Percentiles rank a stretch among this genome's conserved stretches.
Conservation (phyloP, 1,140 invertebrate species). For the Caerostris darwini region DNA sequence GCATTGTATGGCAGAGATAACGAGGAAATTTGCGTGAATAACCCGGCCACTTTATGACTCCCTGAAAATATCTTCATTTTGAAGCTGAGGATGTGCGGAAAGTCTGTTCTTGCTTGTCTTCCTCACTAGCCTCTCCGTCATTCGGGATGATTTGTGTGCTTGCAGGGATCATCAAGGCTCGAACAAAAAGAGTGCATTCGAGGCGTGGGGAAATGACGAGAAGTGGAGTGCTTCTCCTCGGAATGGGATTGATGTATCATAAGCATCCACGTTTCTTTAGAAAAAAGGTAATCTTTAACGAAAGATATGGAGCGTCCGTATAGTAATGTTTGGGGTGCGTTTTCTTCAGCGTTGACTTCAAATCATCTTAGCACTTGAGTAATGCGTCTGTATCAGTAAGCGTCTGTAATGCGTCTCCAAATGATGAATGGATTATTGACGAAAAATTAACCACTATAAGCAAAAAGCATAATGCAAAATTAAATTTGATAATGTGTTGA, state of each 20-base stretch:
- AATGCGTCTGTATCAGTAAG: too few relatives aligned
- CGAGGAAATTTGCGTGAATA: constrained; percentile 26
- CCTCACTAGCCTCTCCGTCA: background rate
- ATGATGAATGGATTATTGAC: background rate
- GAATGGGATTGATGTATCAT: too few relatives aligned
- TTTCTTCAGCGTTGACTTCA: too few relatives aligned
- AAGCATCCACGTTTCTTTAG: background rate
- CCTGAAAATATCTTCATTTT: constrained; percentile 5
- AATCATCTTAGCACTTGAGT: background rate
- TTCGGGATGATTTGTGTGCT: constrained; percentile 48
- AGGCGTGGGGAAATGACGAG: background rate
- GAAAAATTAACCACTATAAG: too few relatives aligned
- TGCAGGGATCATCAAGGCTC: background rate
- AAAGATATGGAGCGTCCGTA: background rate
- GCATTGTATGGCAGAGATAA: background rate
- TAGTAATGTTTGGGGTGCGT: background rate
- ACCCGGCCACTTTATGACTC: constrained; percentile 7
- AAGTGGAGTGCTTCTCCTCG: too few relatives aligned
- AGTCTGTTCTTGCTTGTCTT: background rate
- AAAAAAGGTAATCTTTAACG: background rate
- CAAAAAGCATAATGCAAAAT: too few relatives aligned
- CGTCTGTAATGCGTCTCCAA: background rate
- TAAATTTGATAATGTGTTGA: too few relatives aligned
- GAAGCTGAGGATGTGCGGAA: background rate
- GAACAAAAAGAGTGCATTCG: background rate